Evolutionary conservation across 2,113 vertebrate genomes (phyloP).

Genomic region (Bubalus kerabau): DNA sequence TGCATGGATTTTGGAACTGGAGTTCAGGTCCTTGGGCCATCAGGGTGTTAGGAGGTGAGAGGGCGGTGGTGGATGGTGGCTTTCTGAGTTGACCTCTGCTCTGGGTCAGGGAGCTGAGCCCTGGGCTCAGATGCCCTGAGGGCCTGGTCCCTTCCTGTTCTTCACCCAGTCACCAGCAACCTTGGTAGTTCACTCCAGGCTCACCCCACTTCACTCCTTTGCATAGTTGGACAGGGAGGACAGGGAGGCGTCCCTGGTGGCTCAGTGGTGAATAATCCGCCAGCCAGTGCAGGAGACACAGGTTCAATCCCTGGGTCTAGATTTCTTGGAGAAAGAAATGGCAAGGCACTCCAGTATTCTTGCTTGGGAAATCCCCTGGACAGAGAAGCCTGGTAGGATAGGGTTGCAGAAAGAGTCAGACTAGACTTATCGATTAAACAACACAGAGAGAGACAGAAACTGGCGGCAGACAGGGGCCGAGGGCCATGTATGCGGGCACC

Average conservation of each 20-base stretch:
- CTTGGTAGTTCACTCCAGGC: background rate
- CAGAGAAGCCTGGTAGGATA: background rate
- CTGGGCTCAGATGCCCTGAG: background rate
- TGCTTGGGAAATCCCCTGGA: background rate
- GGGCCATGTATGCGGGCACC: background rate
- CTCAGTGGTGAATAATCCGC: background rate
- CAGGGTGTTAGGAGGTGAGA: fast-evolving
- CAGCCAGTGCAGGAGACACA: background rate
- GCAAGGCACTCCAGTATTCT: background rate
- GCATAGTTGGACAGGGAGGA: background rate
- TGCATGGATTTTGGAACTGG: background rate
- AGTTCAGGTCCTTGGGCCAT: background rate
- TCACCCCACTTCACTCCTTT: background rate
- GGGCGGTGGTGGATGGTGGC: background rate
- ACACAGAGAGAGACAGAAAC: background rate
- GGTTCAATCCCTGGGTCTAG: background rate
- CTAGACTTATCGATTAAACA: background rate
- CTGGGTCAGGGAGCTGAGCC: background rate
- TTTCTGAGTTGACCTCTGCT: background rate
- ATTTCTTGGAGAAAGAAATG: background rate
- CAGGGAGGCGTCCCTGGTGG: background rate
- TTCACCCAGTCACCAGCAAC: background rate
- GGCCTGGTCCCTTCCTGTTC: background rate
- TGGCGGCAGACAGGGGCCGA: fast-evolving
- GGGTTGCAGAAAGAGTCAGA: background rate